Evolutionary conservation across 2,797 vertebrate genomes (phyloP), one percentile per base, ranked within the genome.

Genomic region (Podarcis siculus): DNA sequence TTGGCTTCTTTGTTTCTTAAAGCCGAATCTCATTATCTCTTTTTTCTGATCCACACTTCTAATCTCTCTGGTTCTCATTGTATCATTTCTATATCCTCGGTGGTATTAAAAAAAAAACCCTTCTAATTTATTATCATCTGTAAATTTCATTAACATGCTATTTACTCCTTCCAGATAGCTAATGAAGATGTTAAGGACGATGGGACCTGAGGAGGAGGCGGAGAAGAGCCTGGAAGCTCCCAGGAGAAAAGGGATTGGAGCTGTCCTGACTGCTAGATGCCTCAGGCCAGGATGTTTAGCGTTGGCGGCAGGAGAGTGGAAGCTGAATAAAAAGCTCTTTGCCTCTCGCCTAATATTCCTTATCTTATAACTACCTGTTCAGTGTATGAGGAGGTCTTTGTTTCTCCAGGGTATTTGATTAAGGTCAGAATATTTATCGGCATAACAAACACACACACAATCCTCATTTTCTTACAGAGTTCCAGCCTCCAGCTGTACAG

Each of bases 141-240:
- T 19, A 42, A 90, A 92, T 91, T 64, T 87, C 83, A 92, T 91
- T 88, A 91, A 58, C 58, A 55, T 58, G 75, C 78, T 91, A 72
- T 91, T 95, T 93, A 87, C 72, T 85, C 82, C 49, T 82, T 91
- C 71, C 58, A 87, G 82, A 89, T 86, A 85, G 78, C 79, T 87
- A 90, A 71, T 88, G 80, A 92, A 90, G 69, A 12, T 19, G 39
- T 89, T 90, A 92, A 27, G 49, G 82, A 83, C 67, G n/a, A 90
- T 0, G 0, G 6, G 58, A 80, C 79, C 81, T 49, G 79, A 88
- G 25, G 71, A 90, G 86, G 87, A 89, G 4, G 67, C 89, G 2
- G 67, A 91, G 91, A 42, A 73, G 0, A 84, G 21, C 71, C 37
- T 23, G 0, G 7, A 78, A 39, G 32, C 49, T 90, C 45, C 64